Evolutionary conservation across 2,888 invertebrate species (phyloP), one percentile per base, ranked within the genome.

Genomic region (Diadegma fenestrale): DNA sequence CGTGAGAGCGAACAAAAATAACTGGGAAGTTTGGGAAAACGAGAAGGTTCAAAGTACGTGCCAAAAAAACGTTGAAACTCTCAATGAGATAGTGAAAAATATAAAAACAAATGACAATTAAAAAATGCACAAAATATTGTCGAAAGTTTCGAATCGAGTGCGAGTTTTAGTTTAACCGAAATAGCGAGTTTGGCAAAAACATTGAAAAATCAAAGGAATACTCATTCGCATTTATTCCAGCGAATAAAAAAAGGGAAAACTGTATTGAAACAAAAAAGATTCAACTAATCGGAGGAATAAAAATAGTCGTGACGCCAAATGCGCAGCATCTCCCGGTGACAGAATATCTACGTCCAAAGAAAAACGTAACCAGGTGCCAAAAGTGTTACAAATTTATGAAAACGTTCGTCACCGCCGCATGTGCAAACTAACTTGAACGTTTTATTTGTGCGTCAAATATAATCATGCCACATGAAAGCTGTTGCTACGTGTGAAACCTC

Each of bases 21-120:
- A 83, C 54, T 51, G 84, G 79, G 79, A 84, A 71, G 63, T 61
- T 79, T 81, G 72, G 82, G 80, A 86, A 61, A 73, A 82, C 80
- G 66, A 87, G 45, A 87, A 88, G 89, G 89, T 90, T 90, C 89
- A 90, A 90, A 88, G 90, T 91, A 89, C 88, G 89, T 88, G 83
- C 80, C 79, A 79, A 76, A 58, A 61, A 63, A 19, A 43, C 73
- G 63, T 51, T 43, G 43, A 63, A 78, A 81, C 51, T 78, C 33
- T 54, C 68, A 26, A 45, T 26, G 6, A 30, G 0, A 68, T 22
- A 68, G 17, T 45, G 26, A 17, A 30, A 45, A 68, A 68, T 17
- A 41, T 3, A 58, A 58, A 22, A 54, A 22, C 10, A 4, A 12
- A 26, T 37, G 37, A 58, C 12, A 26, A 4, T 54, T 26, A 6